A percentile compares a stretch with the other conserved stretches of the same genome.
Evolutionary conservation across 2,113 vertebrate genomes (phyloP).

Genomic region (Dendrocopos noguchii): DNA sequence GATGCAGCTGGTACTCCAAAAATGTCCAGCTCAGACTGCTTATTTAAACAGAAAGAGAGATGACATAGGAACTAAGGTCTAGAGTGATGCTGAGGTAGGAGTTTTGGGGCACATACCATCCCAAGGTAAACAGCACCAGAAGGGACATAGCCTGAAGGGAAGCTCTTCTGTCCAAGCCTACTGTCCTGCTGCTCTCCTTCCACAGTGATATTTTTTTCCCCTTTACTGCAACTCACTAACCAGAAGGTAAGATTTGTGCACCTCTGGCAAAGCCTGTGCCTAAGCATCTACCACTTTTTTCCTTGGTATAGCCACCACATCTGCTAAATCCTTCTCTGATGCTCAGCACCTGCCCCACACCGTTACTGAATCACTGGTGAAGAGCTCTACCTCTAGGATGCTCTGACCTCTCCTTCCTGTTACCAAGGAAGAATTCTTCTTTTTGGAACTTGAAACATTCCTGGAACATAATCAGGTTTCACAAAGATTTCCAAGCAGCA

Average conservation of each 20-base stretch:
- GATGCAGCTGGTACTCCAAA: not conserved
- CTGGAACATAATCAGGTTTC: not conserved
- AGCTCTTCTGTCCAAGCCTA: not conserved
- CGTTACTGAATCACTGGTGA: not conserved
- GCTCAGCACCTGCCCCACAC: not conserved
- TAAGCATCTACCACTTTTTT: accelerated
- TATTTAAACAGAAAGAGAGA: not conserved
- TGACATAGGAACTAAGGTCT: accelerated
- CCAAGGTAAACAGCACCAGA: not conserved
- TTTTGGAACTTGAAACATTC: not conserved
- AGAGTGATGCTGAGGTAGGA: not conserved
- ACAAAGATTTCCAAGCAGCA: not conserved
- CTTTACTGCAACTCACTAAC: not conserved
- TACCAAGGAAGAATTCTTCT: not conserved
- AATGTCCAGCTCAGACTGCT: not conserved
- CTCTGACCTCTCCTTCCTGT: not conserved
- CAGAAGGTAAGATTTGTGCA: not conserved
- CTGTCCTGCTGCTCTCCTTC: not conserved
- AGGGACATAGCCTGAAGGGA: not conserved
- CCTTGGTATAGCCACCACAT: not conserved
- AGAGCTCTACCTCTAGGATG: not conserved
- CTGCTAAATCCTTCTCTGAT: not conserved
- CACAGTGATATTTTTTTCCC: not conserved
- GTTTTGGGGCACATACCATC: not conserved
- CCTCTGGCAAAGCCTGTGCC: not conserved